Percentiles rank a stretch among this genome's conserved stretches.
These are phyloP conservation scores for Cerceris rybyensis DNA, from an alignment of 2,888 invertebrate species.

Conservation along the genomic window DNA sequence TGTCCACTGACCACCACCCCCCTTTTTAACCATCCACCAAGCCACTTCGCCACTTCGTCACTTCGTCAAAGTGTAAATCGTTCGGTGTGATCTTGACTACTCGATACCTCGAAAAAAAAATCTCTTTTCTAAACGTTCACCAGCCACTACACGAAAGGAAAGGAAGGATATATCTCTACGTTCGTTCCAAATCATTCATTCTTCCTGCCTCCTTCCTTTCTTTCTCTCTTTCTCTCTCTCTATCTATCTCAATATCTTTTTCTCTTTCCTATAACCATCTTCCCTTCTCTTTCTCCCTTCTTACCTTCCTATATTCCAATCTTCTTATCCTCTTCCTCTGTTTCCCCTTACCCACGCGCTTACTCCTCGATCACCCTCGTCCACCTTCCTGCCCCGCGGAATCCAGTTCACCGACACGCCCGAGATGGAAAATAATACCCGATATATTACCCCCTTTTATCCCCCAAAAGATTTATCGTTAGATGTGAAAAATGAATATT, in stretches of 20 bases:
- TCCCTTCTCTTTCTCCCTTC: slow-evolving; percentile 7
- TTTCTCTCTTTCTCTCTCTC: slow-evolving; percentile 37
- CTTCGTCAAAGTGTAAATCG: slow-evolving; percentile 53
- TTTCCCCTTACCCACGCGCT: slow-evolving; percentile 11
- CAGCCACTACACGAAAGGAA: slow-evolving; percentile 64
- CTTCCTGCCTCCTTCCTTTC: slow-evolving; percentile 20
- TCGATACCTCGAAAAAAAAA: slow-evolving; percentile 64
- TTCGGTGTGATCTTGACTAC: slow-evolving; percentile 70
- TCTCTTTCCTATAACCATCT: neutral
- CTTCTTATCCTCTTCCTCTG: slow-evolving; percentile 24
- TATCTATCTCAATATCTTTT: neutral
- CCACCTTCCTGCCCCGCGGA: slow-evolving; percentile 28
- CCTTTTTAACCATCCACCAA: slow-evolving; percentile 52
- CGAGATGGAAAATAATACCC: slow-evolving; percentile 50
- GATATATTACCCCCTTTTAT: slow-evolving; percentile 39
- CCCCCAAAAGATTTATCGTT: slow-evolving; percentile 78
- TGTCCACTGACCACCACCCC: slow-evolving; percentile 47
- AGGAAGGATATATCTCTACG: slow-evolving; percentile 58
- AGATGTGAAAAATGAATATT: slow-evolving; percentile 80
- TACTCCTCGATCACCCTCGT: slow-evolving; percentile 7
- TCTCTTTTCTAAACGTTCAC: slow-evolving; percentile 75
- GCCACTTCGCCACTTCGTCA: slow-evolving; percentile 35
- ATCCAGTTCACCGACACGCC: slow-evolving; percentile 49
- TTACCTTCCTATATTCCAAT: neutral
- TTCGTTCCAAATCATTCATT: slow-evolving; percentile 55